A percentile compares a stretch with the other conserved stretches of the same genome.
Evolutionary conservation across 2,797 vertebrate species (phyloP).

Genomic region (Enteromius unitaeniatus): DNA sequence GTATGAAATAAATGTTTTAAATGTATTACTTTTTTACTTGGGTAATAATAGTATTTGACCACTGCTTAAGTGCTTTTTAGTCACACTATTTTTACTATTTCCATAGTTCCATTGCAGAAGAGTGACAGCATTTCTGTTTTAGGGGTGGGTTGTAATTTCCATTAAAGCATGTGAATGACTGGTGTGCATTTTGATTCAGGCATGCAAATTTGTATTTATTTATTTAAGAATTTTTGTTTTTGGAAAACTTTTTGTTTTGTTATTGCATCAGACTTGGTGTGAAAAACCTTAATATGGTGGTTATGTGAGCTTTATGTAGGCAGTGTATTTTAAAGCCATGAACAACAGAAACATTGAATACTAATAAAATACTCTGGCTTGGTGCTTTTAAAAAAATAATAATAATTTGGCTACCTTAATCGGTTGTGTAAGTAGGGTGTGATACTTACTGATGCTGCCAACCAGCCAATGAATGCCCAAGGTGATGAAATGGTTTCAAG

Average conservation of each 20-base stretch:
- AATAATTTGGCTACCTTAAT: background rate
- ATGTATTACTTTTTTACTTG: no score
- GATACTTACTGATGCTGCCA: background rate
- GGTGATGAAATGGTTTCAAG: background rate
- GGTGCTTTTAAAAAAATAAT: background rate
- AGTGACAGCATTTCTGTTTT: conserved; percentile 16
- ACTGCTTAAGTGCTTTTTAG: background rate
- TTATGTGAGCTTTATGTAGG: background rate
- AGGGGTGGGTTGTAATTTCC: conserved; percentile 26
- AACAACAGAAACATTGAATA: background rate
- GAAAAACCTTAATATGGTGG: background rate
- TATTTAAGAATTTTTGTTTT: background rate
- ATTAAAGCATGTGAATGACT: conserved; percentile 6
- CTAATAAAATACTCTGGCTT: background rate
- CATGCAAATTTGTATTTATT: background rate
- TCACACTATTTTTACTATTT: conserved; percentile 14
- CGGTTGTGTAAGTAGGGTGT: background rate
- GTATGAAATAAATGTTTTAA: no score
- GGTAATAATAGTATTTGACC: background rate
- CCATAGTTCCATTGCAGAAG: conserved; percentile 16
- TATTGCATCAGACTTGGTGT: conserved; percentile 2
- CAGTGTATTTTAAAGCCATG: background rate
- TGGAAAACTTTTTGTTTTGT: background rate
- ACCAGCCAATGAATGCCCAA: background rate
- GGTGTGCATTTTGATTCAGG: conserved; percentile 21